Evolutionary conservation across 2,113 vertebrate species (phyloP), one percentile per base, ranked within the genome.

Genomic region (Silurus asotus): DNA sequence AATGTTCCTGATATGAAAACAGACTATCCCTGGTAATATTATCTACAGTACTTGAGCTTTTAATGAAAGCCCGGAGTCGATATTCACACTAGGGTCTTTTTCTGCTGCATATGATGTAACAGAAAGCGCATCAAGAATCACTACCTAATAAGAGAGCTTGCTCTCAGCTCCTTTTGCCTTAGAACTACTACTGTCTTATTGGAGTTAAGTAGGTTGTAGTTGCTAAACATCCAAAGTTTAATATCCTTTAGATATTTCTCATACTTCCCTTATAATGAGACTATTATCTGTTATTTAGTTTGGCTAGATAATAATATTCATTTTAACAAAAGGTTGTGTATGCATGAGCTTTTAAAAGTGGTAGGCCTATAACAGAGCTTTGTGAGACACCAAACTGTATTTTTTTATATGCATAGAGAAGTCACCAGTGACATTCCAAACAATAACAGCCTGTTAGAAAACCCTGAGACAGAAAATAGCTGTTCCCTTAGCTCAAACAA

Each of bases 371-470:
- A 59, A 56, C 75, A 77, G 1, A 77, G 14, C 4, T 6, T 14
- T 55, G 74, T 55, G 53, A 77, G 53, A 56, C 75, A 56, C 6
- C 51, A 56, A 55, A 76, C 11, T 5, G 3, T n/a, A 56, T 77
- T 77, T 56, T 56, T 56, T 69, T 1, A 37, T 78, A 37, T 58
- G 14, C 51, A 55, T 15, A 55, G 51, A 25, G 13, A 25, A 8
- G 1, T 77, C 14, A 77, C n/a, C 75, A 56, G 8, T 79, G 76
- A 79, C 15, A 79, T 79, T 58, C 17, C n/a, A 79, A 58, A 79
- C 13, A 25, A 56, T 56, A 79, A 56, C n/a, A 58, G 25, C 28
- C 76, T 58, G 55, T 79, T 55, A 79, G 53, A 28, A 45, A 59
- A 79, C 10, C 76, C 7, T 59, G 3, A 37, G 25, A 53, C 13